Evolutionary conservation across 2,797 vertebrate species (phyloP).

Genomic region (Micrastur ruficollis): DNA sequence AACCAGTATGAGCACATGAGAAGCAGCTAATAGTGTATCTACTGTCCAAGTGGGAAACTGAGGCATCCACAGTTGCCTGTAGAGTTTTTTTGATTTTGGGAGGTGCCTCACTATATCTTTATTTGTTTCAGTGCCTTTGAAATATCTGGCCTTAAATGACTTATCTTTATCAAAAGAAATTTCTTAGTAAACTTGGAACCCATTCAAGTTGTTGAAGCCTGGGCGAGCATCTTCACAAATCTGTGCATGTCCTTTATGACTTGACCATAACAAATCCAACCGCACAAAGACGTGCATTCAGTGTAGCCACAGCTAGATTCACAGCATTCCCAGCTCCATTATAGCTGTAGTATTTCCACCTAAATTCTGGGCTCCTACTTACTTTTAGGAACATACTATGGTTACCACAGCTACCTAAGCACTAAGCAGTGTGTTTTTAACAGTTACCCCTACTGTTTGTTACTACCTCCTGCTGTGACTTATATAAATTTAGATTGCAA

Average conservation of each 20-base stretch:
- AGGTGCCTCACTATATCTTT: neutral
- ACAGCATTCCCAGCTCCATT: neutral
- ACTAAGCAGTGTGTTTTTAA: slow-evolving; percentile 10
- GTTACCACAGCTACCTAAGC: slow-evolving; percentile 51
- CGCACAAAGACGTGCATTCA: neutral
- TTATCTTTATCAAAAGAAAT: neutral
- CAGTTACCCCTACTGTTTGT: slow-evolving; percentile 30
- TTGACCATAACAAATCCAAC: neutral
- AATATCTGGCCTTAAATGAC: neutral
- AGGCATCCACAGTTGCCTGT: neutral
- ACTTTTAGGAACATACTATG: slow-evolving; percentile 7
- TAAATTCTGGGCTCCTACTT: neutral
- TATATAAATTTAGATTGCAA: slow-evolving; percentile 9
- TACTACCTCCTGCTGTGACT: slow-evolving; percentile 41
- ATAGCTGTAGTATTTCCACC: neutral
- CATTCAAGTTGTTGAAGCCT: neutral
- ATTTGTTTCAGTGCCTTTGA: neutral
- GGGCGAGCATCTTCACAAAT: neutral
- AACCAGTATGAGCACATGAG: neutral
- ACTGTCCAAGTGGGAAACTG: neutral
- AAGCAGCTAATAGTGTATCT: neutral
- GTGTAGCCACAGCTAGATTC: neutral
- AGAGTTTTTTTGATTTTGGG: neutral
- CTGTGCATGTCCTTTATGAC: neutral
- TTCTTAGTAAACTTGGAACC: neutral